These are phyloP conservation scores for Frankliniella intonsa DNA, from an alignment of 2,888 invertebrate species.

Conservation along the genomic window DNA sequence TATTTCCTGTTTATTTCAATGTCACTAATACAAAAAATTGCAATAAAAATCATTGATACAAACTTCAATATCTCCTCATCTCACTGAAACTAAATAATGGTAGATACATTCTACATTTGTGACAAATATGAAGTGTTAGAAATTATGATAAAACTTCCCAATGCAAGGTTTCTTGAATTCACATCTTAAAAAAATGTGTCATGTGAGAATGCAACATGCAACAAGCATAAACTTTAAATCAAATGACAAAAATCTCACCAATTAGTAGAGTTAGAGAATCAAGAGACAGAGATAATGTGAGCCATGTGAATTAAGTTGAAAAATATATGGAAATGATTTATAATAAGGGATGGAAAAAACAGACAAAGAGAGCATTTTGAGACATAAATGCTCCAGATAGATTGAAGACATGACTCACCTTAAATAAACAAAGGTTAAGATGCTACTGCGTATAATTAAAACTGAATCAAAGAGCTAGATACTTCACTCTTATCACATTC, in stretches of 20 bases:
- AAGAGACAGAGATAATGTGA: too few species aligned
- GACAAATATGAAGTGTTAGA: too few species aligned
- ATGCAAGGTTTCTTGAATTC: too few species aligned
- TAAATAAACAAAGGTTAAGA: background rate
- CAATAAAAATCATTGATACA: too few species aligned
- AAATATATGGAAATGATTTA: too few species aligned
- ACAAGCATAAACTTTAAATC: background rate
- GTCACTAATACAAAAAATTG: too few species aligned
- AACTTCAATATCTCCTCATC: too few species aligned
- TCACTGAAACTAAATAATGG: too few species aligned
- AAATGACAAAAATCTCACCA: background rate
- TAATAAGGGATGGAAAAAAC: background rate
- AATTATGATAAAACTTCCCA: too few species aligned
- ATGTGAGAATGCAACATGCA: background rate
- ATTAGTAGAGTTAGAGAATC: background rate
- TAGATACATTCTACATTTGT: too few species aligned
- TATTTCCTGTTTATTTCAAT: too few species aligned
- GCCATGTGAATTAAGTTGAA: too few species aligned
- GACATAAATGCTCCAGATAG: background rate
- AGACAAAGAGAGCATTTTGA: background rate
- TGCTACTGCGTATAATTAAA: background rate
- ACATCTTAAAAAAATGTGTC: background rate
- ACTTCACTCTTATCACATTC: background rate
- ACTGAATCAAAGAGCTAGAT: background rate
- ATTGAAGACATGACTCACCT: background rate